Base-by-base conservation (phyloP, 2,797 vertebrate genomes). In the Ispidina picta region DNA sequence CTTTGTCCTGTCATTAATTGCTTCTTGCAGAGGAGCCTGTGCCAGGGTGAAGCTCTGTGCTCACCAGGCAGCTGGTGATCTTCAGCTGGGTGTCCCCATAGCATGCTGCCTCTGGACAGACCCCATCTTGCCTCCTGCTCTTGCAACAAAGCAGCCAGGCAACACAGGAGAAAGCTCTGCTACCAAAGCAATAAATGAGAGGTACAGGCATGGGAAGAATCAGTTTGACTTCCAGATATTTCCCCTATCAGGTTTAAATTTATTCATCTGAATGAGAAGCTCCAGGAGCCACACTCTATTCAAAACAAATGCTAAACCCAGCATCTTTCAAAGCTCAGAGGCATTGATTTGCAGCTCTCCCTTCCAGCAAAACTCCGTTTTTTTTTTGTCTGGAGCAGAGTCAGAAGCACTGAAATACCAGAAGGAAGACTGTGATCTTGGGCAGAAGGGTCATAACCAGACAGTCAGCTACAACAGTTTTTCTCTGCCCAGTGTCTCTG, bases 371-470 rank as follows among this genome's bases (percentile, higher is more conserved):
- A 21, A 35, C 59, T 59, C 66, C 20, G 3, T 7, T 25, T 54
- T 64, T 54, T 64, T 25, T 64, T 21, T 5, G 55, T 20, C 82
- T 49, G 2, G 64, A 60, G 3, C 48, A 9, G 52, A 22, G 12
- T 29, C 69, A 35, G 65, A 26, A 79, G 22, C 9, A 26, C 18
- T 31, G 70, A 26, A 77, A 41, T 2, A 12, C 43, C 62, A 4
- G 1, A 2, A 46, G 41, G 63, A 44, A 18, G 37, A 15, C 2
- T 2, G 29, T 2, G 35, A n/a, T 18, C 60, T 62, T 11, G 3
- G 33, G 64, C 15, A 33, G 66, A n/a, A 83, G 33, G 70, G 66
- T 22, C 20, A 9, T 2, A 26, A 63, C 6, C 70, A 2, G 26
- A 41, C 1, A 33, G n/a, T 29, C 87, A 75, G 62, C 39, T 28